These are phyloP conservation scores for Acanthacorydalis orientalis DNA, from an alignment of 2,888 invertebrate species.

Conservation along the genomic window DNA sequence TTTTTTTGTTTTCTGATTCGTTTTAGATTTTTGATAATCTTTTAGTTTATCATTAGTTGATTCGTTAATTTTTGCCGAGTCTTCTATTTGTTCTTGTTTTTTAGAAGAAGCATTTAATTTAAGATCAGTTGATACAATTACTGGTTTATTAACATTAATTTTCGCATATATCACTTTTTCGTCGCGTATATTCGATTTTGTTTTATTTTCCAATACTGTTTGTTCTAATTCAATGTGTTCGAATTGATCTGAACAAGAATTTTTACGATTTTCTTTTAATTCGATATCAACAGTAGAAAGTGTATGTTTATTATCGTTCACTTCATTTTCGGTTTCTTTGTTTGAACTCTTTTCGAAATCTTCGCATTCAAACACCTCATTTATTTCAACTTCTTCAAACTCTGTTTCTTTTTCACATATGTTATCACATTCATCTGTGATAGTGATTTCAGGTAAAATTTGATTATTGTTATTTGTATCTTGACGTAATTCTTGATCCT, in stretches of 20 bases:
- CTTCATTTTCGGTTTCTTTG: no score
- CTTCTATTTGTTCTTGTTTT: not conserved
- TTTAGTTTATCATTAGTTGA: conserved; percentile 1
- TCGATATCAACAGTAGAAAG: no score
- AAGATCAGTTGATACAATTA: conserved; percentile 5
- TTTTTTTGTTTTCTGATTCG: conserved; percentile 3
- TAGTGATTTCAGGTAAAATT: conserved; percentile 23
- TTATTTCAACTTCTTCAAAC: conserved; percentile 3
- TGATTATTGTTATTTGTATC: conserved; percentile 14
- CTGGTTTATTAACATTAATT: conserved; percentile 1
- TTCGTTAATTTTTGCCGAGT: not conserved
- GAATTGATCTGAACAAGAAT: no score
- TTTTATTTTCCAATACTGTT: no score
- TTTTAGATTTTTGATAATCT: no score
- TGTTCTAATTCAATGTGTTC: no score
- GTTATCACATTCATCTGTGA: conserved; percentile 13
- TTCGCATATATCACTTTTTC: no score
- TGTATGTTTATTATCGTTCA: no score
- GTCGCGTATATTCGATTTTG: no score
- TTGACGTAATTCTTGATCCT: conserved; percentile 14
- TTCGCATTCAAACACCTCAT: not conserved
- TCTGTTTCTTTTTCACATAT: conserved; percentile 8
- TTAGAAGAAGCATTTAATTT: conserved; percentile 1
- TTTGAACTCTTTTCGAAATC: no score
- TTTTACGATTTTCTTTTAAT: no score